Evolutionary conservation across 2,888 invertebrate genomes (phyloP), one percentile per base, ranked within the genome.

Genomic region (Crematogaster levior): DNA sequence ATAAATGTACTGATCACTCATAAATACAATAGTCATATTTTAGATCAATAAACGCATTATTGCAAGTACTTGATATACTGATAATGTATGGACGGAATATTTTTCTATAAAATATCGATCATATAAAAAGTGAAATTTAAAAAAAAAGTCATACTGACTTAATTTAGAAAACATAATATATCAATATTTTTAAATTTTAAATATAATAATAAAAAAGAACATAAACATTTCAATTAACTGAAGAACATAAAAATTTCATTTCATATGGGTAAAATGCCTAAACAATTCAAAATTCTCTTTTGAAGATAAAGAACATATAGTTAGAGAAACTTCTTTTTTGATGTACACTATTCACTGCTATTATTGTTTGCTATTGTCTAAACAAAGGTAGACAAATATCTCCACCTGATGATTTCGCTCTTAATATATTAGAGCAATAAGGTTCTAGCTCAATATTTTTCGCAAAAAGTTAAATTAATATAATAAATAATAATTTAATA

Each of bases 301-400:
- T 65, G 75, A 46, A 60, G 15, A 65, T 65, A 53, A 4, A 37
- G 5, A 1, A 21, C 4, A 37, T 6, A 24, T 7, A 74, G 27
- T 65, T 53, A 75, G 40, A 51, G 24, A 30, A 60, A 30, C 18
- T 65, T 53, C 40, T 53, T n/a, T 12, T 40, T 65, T 40, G 27
- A 65, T 51, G 7, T 37, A 12, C 18, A 34, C 12, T 61, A 48
- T 61, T 40, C 37, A 9, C 51, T 40, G 9, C 51, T 48, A 63
- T 74, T 61, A n/a, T 24, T 63, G 40, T 43, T 51, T 30, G 10
- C 18, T 27, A 43, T n/a, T 15, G 1, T 37, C 21, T 12, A 30
- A 72, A 43, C 18, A 24, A 60, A 43, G 7, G 21, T 21, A 60
- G 46, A 61, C 61, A 61, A 18, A 74, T 34, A 61, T 61, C 18